Evolutionary conservation across 2,888 invertebrate species (phyloP).

Genomic region (Melinopterus prodromus): DNA sequence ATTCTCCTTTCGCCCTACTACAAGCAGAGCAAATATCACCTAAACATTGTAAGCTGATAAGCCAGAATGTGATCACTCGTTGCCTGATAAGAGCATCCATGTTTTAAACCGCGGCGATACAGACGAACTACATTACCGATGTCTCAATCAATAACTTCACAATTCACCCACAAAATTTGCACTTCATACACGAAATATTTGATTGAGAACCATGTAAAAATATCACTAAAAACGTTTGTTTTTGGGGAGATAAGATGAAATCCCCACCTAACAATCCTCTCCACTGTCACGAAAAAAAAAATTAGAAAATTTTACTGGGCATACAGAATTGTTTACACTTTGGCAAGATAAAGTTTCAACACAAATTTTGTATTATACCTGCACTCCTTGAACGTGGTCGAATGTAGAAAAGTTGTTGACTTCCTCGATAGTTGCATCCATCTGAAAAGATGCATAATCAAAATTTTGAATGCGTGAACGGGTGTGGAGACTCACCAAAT

Average conservation of each 20-base stretch:
- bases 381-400: background rate
- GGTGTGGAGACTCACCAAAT: background rate
- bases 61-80: conserved; percentile 28
- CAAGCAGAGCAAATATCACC: conserved; percentile 31
- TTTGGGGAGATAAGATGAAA: no score
- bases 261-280: no score
- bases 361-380: background rate
- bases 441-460: background rate
- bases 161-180: background rate
- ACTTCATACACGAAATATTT: background rate
- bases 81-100: conserved; percentile 36
- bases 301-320: background rate
- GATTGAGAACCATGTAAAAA: background rate
- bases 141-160: conserved; percentile 30
- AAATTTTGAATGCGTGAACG: background rate
- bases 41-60: conserved; percentile 36
- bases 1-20: conserved; percentile 18
- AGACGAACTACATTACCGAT: conserved; percentile 35
- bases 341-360: background rate
- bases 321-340: background rate
- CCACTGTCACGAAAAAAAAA: background rate
- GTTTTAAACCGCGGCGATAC: conserved; percentile 27
- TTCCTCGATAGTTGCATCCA: background rate
- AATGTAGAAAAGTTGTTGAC: background rate
- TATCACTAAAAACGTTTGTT: no score